Evolutionary conservation across 2,888 invertebrate genomes (phyloP).

Genomic region (Nemurella pictetii): DNA sequence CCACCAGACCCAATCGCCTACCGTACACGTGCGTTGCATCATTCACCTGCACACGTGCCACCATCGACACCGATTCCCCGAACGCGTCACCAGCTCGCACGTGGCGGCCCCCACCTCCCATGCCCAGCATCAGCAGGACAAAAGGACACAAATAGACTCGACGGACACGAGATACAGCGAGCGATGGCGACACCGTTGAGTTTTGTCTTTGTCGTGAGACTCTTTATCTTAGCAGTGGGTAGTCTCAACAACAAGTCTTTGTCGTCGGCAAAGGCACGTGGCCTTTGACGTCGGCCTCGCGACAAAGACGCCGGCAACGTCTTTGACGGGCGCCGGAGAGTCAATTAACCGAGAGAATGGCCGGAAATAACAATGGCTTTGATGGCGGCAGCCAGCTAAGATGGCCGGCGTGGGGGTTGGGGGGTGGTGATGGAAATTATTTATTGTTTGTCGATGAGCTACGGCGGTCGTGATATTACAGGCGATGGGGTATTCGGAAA

Average conservation of each 20-base stretch:
- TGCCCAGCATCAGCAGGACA: no score
- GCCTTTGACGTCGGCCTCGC: neutral
- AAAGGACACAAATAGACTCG: neutral
- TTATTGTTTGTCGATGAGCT: no score
- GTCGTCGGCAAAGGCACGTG: neutral
- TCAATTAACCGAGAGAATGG: neutral
- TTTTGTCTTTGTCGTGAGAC: neutral
- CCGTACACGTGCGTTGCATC: no score
- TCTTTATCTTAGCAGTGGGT: neutral
- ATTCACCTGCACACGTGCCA: no score
- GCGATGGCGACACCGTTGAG: neutral
- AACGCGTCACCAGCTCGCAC: no score
- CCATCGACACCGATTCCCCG: no score
- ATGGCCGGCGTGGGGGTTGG: neutral
- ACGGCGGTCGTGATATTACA: no score
- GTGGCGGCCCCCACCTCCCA: no score
- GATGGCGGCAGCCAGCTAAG: neutral
- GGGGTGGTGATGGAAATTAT: neutral
- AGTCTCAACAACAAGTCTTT: neutral
- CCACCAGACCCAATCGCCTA: no score
- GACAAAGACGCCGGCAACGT: neutral
- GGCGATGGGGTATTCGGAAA: no score
- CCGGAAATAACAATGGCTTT: neutral
- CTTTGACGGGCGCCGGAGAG: neutral
- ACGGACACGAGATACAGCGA: neutral